Percentiles rank a stretch among this genome's conserved stretches.
phyloP scores from a whole-genome alignment of 2,888 invertebrate genomes.

The Rotaria socialis region DNA sequence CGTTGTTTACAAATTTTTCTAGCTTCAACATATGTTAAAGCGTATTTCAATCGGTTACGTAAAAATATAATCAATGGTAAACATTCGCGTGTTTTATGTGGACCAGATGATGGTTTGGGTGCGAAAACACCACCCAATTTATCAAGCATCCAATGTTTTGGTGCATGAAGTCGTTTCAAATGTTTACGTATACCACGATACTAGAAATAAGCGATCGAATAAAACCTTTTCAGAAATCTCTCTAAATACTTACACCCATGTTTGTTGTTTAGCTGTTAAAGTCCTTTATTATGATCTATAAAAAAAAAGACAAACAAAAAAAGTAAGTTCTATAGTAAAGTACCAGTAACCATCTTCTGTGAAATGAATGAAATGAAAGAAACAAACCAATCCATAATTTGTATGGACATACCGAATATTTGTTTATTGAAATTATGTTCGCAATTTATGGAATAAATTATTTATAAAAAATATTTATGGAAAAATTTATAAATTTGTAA shows the following conservation, averaged over 20 bases:
- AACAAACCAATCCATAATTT: conserved; percentile 18
- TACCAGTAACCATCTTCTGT: no score
- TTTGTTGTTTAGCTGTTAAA: background rate
- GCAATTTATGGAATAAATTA: background rate
- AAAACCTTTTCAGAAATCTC: background rate
- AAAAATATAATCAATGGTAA: conserved; percentile 91
- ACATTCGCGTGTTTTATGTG: conserved; percentile 94
- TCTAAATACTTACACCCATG: background rate
- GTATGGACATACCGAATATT: background rate
- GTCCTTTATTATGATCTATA: background rate
- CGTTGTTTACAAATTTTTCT: conserved; percentile 97
- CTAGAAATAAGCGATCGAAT: background rate
- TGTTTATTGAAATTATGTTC: background rate
- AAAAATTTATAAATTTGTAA: background rate
- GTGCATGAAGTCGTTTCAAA: conserved; percentile 96
- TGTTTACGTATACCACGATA: conserved; percentile 98
- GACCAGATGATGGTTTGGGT: conserved; percentile 91
- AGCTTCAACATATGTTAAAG: conserved; percentile 89
- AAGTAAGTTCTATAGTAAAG: no score
- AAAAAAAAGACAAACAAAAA: background rate
- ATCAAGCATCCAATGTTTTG: conserved; percentile 99
- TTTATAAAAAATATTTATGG: background rate
- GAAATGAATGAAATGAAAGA: background rate
- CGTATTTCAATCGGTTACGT: conserved; percentile 94
- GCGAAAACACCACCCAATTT: conserved; percentile 96